These are phyloP conservation scores for Eleginops maclovinus DNA, from an alignment of 2,113 vertebrate genomes.

Conservation along the genomic window DNA sequence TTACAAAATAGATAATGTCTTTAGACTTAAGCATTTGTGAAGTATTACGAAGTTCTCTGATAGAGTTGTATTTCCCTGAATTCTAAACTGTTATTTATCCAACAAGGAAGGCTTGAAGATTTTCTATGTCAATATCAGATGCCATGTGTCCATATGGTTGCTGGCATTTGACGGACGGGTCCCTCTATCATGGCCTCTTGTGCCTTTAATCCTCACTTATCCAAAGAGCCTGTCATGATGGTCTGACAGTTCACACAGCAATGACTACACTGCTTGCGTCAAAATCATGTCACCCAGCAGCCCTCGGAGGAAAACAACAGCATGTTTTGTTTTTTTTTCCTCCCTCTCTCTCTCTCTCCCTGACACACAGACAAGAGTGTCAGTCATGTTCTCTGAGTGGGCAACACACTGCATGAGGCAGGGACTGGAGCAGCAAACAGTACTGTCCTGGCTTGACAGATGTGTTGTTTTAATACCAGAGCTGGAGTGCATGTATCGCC, in stretches of 20 bases:
- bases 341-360: neutral
- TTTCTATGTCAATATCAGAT: conserved; percentile 49
- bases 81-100: conserved; percentile 52
- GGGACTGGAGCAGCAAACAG: conserved; percentile 28
- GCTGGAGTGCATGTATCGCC: conserved; percentile 54
- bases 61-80: conserved; percentile 10
- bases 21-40: conserved; percentile 14
- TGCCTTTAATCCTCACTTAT: conserved; percentile 55
- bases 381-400: conserved; percentile 60
- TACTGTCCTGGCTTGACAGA: conserved; percentile 71
- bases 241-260: conserved; percentile 47
- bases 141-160: conserved; percentile 31
- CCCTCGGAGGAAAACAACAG: conserved; percentile 38
- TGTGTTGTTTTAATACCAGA: conserved; percentile 73
- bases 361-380: conserved; percentile 38
- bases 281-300: conserved; percentile 52
- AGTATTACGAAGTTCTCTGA: conserved; percentile 17
- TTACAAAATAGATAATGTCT: neutral
- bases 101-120: conserved; percentile 40
- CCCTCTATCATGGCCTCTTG: conserved; percentile 42
- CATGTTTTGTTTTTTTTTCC: neutral
- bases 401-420: conserved; percentile 14
- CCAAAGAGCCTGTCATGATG: conserved; percentile 42
- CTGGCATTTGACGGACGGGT: conserved; percentile 48
- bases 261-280: conserved; percentile 53